These are phyloP conservation scores for Taphrorychus bicolor DNA, from an alignment of 2,888 invertebrate genomes.

Conservation along the genomic window DNA sequence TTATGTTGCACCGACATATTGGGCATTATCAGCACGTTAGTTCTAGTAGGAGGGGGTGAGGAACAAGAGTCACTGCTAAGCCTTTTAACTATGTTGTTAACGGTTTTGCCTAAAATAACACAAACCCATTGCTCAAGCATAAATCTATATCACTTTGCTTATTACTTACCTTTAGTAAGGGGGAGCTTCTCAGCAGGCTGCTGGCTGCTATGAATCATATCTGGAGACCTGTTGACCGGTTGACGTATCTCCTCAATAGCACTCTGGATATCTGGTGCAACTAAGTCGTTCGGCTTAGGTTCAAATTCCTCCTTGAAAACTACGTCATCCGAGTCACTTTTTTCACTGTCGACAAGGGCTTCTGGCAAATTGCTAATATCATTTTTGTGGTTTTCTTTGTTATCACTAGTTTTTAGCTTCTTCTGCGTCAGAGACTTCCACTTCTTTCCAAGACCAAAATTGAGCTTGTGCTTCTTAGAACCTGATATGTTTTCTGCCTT, in stretches of 20 bases:
- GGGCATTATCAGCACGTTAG: constrained; percentile 65
- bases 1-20: constrained; percentile 69
- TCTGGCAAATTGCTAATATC: neutral
- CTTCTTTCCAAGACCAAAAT: constrained; percentile 50
- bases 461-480: constrained; percentile 48
- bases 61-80: constrained; percentile 75
- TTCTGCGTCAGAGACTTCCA: constrained; percentile 49
- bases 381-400: constrained; percentile 12
- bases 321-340: neutral
- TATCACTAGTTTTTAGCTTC: constrained; percentile 45
- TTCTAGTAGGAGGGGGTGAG: constrained; percentile 69
- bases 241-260: constrained; percentile 63
- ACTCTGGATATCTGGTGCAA: constrained; percentile 60
- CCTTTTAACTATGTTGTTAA: constrained; percentile 78
- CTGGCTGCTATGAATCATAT: constrained; percentile 78
- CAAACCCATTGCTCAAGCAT: too few species aligned
- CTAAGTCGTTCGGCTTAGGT: constrained; percentile 13
- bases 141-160: too few species aligned
- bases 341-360: neutral
- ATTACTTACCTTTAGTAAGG: constrained; percentile 66
- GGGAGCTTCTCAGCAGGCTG: constrained; percentile 73
- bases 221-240: constrained; percentile 46
- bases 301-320: neutral
- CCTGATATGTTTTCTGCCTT: constrained; percentile 55
- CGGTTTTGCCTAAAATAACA: constrained; percentile 64